Evolutionary conservation across 2,113 vertebrate species (phyloP).

Genomic region (Cygnus buccinator): DNA sequence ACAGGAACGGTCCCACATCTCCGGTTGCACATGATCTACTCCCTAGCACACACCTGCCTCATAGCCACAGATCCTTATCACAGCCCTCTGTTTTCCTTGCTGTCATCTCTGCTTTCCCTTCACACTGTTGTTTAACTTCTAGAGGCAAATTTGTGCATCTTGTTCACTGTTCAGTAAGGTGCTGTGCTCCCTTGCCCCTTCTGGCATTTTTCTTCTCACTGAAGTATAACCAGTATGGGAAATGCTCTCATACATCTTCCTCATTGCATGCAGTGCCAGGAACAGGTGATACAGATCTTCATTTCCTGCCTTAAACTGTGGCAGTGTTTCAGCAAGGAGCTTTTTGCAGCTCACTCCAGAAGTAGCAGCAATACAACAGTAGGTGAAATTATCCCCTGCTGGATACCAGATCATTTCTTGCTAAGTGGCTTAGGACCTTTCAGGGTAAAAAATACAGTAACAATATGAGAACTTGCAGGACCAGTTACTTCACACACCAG

Average conservation of each 20-base stretch:
- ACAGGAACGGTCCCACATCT: not conserved
- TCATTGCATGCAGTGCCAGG: not conserved
- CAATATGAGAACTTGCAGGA: not conserved
- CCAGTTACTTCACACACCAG: not conserved
- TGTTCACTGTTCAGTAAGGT: not conserved
- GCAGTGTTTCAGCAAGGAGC: not conserved
- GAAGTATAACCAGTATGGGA: not conserved
- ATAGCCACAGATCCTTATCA: constrained; percentile 19
- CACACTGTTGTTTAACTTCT: not conserved
- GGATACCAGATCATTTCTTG: not conserved
- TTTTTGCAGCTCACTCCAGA: not conserved
- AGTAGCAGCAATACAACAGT: not conserved
- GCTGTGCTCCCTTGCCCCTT: not conserved
- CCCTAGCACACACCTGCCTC: constrained; percentile 25
- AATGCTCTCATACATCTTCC: not conserved
- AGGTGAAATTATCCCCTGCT: not conserved
- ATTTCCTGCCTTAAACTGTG: not conserved
- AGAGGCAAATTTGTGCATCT: not conserved
- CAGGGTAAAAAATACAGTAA: not conserved
- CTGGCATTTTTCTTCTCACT: not conserved
- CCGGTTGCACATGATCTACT: not conserved
- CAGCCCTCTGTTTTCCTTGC: constrained; percentile 1
- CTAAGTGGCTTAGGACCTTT: not conserved
- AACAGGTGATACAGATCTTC: not conserved
- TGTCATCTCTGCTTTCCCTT: not conserved